phyloP scores from a whole-genome alignment of 2,113 vertebrate genomes.

The Dromaius novaehollandiae region DNA sequence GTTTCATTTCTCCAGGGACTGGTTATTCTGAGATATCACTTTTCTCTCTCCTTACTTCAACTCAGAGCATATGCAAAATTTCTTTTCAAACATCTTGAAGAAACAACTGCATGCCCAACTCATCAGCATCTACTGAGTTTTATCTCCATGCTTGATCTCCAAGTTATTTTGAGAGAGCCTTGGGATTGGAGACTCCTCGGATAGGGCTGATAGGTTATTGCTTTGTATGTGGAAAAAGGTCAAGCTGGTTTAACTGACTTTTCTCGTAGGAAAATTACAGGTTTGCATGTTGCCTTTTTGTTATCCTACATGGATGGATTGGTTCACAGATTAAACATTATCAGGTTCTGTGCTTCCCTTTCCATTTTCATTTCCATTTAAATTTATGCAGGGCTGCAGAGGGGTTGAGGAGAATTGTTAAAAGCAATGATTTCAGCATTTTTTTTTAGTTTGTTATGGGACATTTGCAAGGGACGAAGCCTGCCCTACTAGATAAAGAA shows the following conservation, averaged over 20 bases:
- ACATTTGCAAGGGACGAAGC: background rate
- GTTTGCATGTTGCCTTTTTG: background rate
- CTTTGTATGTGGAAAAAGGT: background rate
- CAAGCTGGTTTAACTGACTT: slow-evolving; percentile 23
- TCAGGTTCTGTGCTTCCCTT: background rate
- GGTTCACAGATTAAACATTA: background rate
- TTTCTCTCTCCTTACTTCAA: background rate
- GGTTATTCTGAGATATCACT: background rate
- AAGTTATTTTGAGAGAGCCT: background rate
- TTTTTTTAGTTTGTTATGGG: background rate
- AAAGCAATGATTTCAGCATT: background rate
- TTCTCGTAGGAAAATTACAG: background rate
- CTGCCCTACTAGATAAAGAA: background rate
- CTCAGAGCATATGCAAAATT: background rate
- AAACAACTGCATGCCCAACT: background rate
- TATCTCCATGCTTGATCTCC: background rate
- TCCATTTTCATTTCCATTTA: background rate
- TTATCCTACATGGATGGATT: background rate
- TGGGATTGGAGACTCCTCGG: background rate
- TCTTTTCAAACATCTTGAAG: background rate
- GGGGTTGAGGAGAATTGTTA: background rate
- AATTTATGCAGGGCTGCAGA: background rate
- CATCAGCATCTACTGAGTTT: background rate
- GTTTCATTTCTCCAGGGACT: background rate
- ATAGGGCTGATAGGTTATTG: background rate